These are phyloP conservation scores for Boloria euphrosyne DNA, from an alignment of 2,888 invertebrate species.

Conservation along the genomic window DNA sequence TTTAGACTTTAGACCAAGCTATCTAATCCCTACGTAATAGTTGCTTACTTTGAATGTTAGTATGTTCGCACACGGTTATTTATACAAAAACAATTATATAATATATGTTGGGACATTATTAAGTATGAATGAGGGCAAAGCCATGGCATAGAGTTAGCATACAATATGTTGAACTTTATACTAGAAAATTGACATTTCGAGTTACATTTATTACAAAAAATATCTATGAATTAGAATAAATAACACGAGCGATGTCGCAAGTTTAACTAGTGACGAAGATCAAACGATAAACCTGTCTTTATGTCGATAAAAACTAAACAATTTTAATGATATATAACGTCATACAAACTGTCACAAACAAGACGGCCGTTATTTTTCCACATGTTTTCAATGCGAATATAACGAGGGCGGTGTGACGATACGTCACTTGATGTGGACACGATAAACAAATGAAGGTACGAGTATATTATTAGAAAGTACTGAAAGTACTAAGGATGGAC, in stretches of 20 bases:
- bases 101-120: too few relatives aligned
- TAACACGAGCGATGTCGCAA: too few relatives aligned
- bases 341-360: constrained; percentile 3
- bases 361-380: constrained; percentile 6
- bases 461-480: not conserved
- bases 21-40: not conserved
- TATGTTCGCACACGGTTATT: too few relatives aligned
- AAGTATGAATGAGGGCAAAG: too few relatives aligned
- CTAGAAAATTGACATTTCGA: too few relatives aligned
- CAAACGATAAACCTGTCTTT: not conserved
- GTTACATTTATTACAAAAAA: too few relatives aligned
- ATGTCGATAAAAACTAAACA: constrained; percentile 1
- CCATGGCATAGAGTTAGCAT: too few relatives aligned
- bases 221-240: too few relatives aligned
- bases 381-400: constrained; percentile 11
- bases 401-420: constrained; percentile 14
- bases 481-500: not conserved
- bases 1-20: constrained; percentile 5
- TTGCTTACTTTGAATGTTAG: too few relatives aligned
- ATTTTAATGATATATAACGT: constrained; percentile 9
- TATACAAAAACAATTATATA: too few relatives aligned
- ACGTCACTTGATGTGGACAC: constrained; percentile 3
- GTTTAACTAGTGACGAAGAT: too few relatives aligned
- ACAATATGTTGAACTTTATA: too few relatives aligned
- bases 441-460: constrained; percentile 3